Base-by-base conservation (phyloP, 1,140 invertebrate genomes). In the Adelges cooleyi region DNA sequence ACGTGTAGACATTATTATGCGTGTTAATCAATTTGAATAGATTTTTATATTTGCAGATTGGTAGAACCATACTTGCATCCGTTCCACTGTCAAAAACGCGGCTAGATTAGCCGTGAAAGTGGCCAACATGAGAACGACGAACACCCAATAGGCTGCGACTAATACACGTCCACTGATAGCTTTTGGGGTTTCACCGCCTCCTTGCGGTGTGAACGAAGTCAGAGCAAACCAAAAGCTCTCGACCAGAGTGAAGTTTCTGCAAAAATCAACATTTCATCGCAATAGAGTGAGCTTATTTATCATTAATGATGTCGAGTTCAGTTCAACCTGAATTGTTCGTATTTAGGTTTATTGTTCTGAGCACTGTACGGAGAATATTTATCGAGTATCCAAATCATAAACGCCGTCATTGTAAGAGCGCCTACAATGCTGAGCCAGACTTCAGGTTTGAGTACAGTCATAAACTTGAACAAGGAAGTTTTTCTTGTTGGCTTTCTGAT, bases 101-200 rank as follows among this genome's bases (percentile, higher is more conserved):
- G 95, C 95, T 68, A 98, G 77, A 75, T 98, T 98, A 4, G 95
- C 95, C 0, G 95, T 98, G 75, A 98, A 98, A 1, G 95, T 94
- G 1, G 91, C 90, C 69, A 94, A 73, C 88, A 94, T 94, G 1
- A 95, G 78, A 0, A 93, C 89, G 3, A 93, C 90, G 75, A 94
- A 95, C 0, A 95, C 77, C 91, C 91, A 95, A 73, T 94, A 95
- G 13, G 90, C 90, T 1, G 90, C 90, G 0, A 94, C 90, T 13
- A 95, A 74, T 3, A 89, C 86, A 29, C 91, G 77, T 4, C 87
- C 88, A 0, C 89, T 90, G 11, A 92, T 74, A 0, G 90, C 86
- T 75, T 90, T 90, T 0, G 90, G 90, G 3, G 87, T 83, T 76
- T 91, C 89, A 0, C 89, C 90, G 0, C 89, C 89, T 1, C 92